Evolutionary conservation across 2,113 vertebrate species (phyloP).

Genomic region (Smithornis capensis): DNA sequence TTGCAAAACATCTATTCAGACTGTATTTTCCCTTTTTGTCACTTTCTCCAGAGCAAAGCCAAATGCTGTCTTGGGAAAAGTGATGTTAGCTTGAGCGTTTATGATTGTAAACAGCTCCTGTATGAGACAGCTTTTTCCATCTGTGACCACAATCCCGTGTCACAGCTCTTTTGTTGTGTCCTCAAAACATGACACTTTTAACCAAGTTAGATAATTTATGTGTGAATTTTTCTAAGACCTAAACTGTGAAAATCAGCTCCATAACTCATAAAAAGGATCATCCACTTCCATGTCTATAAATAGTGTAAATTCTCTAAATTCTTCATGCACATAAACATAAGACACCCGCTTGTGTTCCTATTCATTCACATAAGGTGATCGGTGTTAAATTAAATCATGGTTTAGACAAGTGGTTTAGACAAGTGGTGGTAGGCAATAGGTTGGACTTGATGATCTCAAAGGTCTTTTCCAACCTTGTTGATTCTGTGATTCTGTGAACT

Average conservation of each 20-base stretch:
- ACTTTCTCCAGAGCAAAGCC: neutral
- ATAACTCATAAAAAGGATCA: neutral
- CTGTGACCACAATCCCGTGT: neutral
- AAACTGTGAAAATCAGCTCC: neutral
- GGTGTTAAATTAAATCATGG: neutral
- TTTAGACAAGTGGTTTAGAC: too few relatives aligned
- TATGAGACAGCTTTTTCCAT: neutral
- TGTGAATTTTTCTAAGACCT: neutral
- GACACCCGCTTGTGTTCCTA: neutral
- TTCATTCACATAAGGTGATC: neutral
- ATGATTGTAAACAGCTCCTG: neutral
- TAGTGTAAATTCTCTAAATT: neutral
- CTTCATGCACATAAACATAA: neutral
- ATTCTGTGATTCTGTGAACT: too few relatives aligned
- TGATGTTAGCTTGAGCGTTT: neutral
- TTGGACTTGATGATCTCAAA: too few relatives aligned
- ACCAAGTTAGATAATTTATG: neutral
- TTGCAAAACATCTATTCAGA: neutral
- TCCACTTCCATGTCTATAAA: neutral
- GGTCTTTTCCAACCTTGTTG: too few relatives aligned
- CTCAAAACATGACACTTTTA: neutral
- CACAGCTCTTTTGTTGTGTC: neutral
- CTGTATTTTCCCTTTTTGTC: neutral
- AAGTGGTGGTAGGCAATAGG: too few relatives aligned
- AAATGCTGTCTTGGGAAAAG: neutral